Base-by-base conservation (phyloP, 23 tunicate genomes). In the Halocynthia roretzi region DNA sequence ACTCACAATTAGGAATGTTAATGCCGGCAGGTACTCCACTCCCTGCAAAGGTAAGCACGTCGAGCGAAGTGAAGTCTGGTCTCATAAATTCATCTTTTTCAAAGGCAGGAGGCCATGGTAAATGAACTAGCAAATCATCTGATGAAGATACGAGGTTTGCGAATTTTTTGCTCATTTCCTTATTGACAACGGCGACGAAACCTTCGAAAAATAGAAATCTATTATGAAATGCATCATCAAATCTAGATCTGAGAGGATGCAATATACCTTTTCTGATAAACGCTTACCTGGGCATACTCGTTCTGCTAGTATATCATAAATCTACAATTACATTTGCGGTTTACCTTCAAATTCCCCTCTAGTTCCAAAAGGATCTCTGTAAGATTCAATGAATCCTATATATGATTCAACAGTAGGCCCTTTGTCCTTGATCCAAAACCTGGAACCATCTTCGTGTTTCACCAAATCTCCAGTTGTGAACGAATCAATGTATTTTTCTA, bases 141-240 rank as follows among this genome's bases (percentile, higher is more conserved):
- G 78, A 74, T 53, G 78, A 74, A 52, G 54, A 62, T 21, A 74
- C 78, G 6, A 74, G 78, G 56, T 52, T 55, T 10, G 78, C 56
- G 6, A 74, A 74, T 6, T 74, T 74, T 74, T 74, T 74, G 78
- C 78, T 74, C 78, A 74, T 74, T 55, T 74, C 78, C 19, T 74
- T 74, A 31, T 74, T 74, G 56, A 74, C 78, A 20, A 74, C 64
- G 5, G 78, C 78, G 5, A 74, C 78, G 6, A 74, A 74, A 11
- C 78, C 78, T 31, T 31, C 44, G 44, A 31, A 31, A 31, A 31
- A 31, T 31, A 31, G 2, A 31, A 31, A 31, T 31, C 44, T 31
- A 31, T 31, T 1, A 31, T 31, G 44, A 31, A 4, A 31, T 31
- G 1, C 44, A 31, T 31, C 44, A 31, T 31, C 44, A 31, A 31